Evolutionary conservation across 2,888 invertebrate species (phyloP), one percentile per base, ranked within the genome.

Genomic region (Parnassius glacialis): DNA sequence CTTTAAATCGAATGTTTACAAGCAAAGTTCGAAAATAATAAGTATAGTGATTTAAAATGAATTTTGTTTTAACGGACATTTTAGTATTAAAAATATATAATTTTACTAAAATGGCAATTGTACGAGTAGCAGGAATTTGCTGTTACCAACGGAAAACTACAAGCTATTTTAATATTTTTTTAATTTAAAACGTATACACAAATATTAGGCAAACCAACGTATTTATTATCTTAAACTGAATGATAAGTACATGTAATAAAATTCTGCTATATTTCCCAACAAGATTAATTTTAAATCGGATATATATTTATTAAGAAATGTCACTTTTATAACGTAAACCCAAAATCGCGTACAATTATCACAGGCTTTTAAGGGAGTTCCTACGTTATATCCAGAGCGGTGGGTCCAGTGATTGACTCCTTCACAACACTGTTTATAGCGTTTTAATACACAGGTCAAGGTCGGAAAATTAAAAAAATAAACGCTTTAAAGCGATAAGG

Each of bases 401-500:
- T 80, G 81, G 79, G 70, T 71, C 69, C 68, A 66, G 66, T 67
- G 62, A 64, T 64, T 58, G 57, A 59, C 65, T 66, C 59, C 13
- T 61, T 51, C 64, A 68, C 70, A 68, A 66, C 67, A 74, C 74
- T 70, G 68, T 70, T 59, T 11, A 42, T 52, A 52, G 43, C 43
- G 65, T 64, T 66, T 68, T 65, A 67, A 71, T 71, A 76, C 74
- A 68, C 70, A 71, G 65, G 62, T 55, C 52, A 57, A 52, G 64
- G 63, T 54, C 25, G 42, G 52, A 44, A 10, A 42, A 47, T 20
- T 59, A 45, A 65, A 64, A 65, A 50, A 48, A n/a, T 65, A 69
- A 70, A 75, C 74, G 73, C 72, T 60, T 34, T 60, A 68, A 75
- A 77, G 80, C 79, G 73, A 70, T 86, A 87, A 87, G 87, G 87